phyloP scores from a whole-genome alignment of 35 echinoderm and acorn worm genomes.

The Eucidaris tribuloides region DNA sequence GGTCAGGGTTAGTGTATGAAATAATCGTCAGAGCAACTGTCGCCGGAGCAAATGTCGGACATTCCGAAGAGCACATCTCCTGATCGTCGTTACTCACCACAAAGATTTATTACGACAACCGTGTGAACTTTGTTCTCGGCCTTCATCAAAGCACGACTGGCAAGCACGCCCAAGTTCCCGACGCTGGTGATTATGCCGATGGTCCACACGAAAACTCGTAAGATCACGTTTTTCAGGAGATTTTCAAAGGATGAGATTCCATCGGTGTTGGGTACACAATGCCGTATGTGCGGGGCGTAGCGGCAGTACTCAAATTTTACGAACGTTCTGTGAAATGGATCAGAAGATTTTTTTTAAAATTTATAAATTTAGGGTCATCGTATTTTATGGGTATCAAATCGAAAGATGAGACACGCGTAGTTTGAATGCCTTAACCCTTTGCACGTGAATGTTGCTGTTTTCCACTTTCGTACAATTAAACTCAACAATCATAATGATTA shows the following conservation, averaged over 20 bases:
- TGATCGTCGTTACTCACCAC: constrained; percentile 83
- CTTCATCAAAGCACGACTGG: constrained; percentile 72
- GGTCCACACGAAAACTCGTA: constrained; percentile 85
- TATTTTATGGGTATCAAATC: not conserved
- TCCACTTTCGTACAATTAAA: no score
- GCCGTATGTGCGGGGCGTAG: constrained; percentile 74
- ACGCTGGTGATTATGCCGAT: constrained; percentile 69
- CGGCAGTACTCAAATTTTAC: constrained; percentile 80
- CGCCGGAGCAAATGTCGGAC: no score
- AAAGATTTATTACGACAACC: constrained; percentile 83
- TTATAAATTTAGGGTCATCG: not conserved
- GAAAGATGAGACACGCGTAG: not conserved
- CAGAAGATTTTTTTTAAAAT: not conserved
- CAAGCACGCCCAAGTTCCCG: constrained; percentile 82
- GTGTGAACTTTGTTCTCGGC: constrained; percentile 90
- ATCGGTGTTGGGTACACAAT: constrained; percentile 74
- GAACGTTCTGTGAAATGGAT: constrained; percentile 44
- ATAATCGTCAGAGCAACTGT: no score
- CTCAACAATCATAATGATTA: no score
- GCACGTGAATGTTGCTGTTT: not conserved
- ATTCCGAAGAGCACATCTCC: no score
- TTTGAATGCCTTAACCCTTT: not conserved
- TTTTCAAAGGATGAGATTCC: constrained; percentile 91
- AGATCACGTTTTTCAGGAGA: constrained; percentile 56
- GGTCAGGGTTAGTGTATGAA: no score